These are phyloP conservation scores for Liposcelis brunnea DNA, from an alignment of 2,888 invertebrate species.

Conservation along the genomic window DNA sequence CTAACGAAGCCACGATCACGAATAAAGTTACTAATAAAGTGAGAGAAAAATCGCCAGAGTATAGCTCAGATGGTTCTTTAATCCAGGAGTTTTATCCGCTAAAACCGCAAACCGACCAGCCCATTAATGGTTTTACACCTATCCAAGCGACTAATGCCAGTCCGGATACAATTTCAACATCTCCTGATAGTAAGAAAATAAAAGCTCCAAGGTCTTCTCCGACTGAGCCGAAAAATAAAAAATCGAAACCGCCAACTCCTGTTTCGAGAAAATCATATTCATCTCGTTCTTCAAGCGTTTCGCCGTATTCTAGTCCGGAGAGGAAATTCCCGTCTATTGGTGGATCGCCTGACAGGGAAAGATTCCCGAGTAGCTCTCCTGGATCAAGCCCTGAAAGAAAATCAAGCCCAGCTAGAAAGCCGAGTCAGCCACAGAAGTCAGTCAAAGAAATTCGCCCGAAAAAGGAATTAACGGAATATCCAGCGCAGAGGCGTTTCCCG, in stretches of 20 bases:
- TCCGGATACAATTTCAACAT: conserved; percentile 2
- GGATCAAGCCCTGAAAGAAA: conserved; percentile 13
- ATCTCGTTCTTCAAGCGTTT: conserved; percentile 13
- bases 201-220: conserved; percentile 9
- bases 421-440: background rate
- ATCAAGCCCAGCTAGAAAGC: conserved; percentile 17
- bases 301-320: conserved; percentile 18
- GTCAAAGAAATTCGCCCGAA: conserved; percentile 2
- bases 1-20: conserved; percentile 2
- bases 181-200: conserved; percentile 5
- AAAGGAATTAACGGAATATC: conserved; percentile 13
- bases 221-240: conserved; percentile 5
- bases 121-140: conserved; percentile 17
- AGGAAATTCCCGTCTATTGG: conserved; percentile 8
- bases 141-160: conserved; percentile 18
- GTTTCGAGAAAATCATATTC: conserved; percentile 11
- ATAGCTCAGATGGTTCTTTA: conserved; percentile 22
- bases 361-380: conserved; percentile 4
- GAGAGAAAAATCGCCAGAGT: conserved; percentile 21
- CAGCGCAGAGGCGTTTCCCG: conserved; percentile 12
- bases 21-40: background rate
- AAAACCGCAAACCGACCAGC: conserved; percentile 2
- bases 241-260: conserved; percentile 6
- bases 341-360: background rate
- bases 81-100: conserved; percentile 19